Percentiles rank a stretch among this genome's conserved stretches.
These are phyloP conservation scores for Lasius fuliginosus DNA, from an alignment of 2,888 invertebrate genomes.

Conservation along the genomic window DNA sequence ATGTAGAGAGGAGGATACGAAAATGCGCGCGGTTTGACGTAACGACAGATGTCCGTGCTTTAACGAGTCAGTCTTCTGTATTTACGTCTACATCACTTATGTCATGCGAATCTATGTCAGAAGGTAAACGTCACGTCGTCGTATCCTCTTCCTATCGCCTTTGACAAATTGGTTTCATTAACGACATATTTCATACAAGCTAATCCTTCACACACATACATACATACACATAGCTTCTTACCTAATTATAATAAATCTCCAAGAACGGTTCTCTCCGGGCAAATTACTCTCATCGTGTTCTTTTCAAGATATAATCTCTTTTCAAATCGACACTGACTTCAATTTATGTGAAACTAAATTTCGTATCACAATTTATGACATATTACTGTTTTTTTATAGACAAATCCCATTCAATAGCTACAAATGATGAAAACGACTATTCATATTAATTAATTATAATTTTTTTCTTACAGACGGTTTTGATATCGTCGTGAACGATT, in stretches of 20 bases:
- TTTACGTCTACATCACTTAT: slow-evolving; percentile 46
- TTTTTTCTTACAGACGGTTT: slow-evolving; percentile 92
- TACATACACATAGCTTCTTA: neutral
- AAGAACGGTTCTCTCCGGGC: slow-evolving; percentile 11
- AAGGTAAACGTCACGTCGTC: slow-evolving; percentile 25
- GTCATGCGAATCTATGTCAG: slow-evolving; percentile 42
- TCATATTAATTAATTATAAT: too few species aligned
- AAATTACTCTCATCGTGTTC: neutral
- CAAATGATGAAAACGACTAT: neutral
- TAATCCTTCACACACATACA: slow-evolving; percentile 25
- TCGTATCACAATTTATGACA: neutral
- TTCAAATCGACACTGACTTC: neutral
- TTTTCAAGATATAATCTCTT: neutral
- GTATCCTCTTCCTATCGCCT: neutral
- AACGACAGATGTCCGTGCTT: slow-evolving; percentile 52
- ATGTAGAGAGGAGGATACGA: slow-evolving; percentile 34
- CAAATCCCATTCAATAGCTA: neutral
- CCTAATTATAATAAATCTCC: slow-evolving; percentile 36
- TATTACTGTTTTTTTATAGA: neutral
- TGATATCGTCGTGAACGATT: slow-evolving; percentile 97
- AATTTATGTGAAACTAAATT: slow-evolving; percentile 2
- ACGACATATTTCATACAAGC: slow-evolving; percentile 13
- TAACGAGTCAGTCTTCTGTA: slow-evolving; percentile 46
- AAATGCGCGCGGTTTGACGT: slow-evolving; percentile 27
- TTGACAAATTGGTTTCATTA: slow-evolving; percentile 39